phyloP scores from a whole-genome alignment of 1,140 invertebrate species.

The Eulimnadia texana region DNA sequence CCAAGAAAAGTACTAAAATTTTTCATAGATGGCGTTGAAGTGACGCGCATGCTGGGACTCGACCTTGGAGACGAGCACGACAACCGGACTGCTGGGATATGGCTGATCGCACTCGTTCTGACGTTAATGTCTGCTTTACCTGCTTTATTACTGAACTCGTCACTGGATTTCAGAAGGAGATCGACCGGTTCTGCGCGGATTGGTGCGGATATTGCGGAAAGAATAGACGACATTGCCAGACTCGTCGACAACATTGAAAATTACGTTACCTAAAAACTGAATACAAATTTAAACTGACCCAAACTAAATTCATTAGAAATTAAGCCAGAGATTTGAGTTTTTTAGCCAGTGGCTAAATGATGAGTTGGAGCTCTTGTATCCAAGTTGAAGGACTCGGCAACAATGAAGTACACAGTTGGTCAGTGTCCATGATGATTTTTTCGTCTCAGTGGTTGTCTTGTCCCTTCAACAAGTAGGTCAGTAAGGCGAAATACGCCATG shows the following conservation, averaged over 20 bases:
- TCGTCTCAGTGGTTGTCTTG: not conserved
- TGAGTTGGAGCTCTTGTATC: too few relatives aligned
- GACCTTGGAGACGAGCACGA: not conserved
- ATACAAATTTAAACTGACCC: too few relatives aligned
- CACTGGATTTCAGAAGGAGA: not conserved
- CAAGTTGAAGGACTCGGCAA: too few relatives aligned
- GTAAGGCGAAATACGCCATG: not conserved
- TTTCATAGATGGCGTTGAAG: not conserved
- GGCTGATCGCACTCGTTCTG: not conserved
- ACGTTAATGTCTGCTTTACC: not conserved
- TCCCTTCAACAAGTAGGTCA: not conserved
- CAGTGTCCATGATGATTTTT: not conserved
- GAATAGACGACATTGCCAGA: not conserved
- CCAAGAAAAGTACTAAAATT: not conserved
- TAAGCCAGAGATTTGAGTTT: too few relatives aligned
- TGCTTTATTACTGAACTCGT: not conserved
- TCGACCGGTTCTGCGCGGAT: too few relatives aligned
- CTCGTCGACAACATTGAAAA: not conserved
- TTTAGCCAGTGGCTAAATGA: too few relatives aligned
- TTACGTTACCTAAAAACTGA: too few relatives aligned
- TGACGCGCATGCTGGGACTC: not conserved
- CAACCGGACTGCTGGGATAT: not conserved
- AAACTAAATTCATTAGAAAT: too few relatives aligned
- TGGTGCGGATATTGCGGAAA: too few relatives aligned
- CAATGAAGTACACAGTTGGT: too few relatives aligned